These are phyloP conservation scores for Brachionus manjavacas DNA, from an alignment of 1,140 invertebrate species.

Conservation along the genomic window DNA sequence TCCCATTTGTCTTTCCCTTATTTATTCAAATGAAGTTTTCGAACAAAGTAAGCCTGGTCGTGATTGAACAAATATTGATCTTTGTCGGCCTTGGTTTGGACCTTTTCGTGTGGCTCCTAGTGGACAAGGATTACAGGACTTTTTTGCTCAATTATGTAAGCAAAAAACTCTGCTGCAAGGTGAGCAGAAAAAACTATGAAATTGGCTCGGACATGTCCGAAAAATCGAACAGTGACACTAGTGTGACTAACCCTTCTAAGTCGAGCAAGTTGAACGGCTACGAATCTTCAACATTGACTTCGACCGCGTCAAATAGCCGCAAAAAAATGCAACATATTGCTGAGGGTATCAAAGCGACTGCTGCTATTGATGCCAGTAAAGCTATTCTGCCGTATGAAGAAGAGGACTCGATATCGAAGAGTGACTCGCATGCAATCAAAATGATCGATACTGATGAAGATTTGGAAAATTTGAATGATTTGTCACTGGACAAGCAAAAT, in stretches of 20 bases:
- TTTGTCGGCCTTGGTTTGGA: neutral
- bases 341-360: conserved; percentile 1
- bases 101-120: conserved; percentile 6
- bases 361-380: neutral
- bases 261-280: conserved; percentile 2
- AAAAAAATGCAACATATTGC: neutral
- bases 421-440: neutral
- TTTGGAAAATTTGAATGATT: conserved; percentile 2
- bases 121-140: neutral
- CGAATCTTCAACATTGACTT: conserved; percentile 7
- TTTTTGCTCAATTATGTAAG: neutral
- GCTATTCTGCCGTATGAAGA: neutral
- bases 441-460: conserved; percentile 34
- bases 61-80: conserved; percentile 11
- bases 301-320: neutral
- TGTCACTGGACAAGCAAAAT: neutral
- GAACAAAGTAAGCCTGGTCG: neutral
- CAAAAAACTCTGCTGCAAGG: neutral
- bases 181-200: neutral
- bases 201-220: neutral
- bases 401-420: neutral
- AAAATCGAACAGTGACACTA: neutral
- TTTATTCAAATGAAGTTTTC: conserved; percentile 40
- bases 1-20: conserved; percentile 35
- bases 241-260: conserved; percentile 9